Base-by-base conservation (phyloP, 1,140 invertebrate genomes). In the Megathymus violae region DNA sequence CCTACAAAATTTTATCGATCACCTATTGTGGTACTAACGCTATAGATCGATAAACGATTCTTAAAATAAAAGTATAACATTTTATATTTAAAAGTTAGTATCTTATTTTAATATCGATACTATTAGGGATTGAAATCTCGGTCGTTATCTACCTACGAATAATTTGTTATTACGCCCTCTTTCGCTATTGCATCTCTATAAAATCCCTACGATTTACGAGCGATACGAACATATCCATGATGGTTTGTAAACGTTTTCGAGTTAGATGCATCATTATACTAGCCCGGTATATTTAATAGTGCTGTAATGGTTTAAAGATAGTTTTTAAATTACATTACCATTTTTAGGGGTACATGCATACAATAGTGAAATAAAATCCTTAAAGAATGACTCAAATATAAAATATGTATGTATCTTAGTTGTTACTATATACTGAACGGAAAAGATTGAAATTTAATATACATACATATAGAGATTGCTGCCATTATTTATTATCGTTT, bases 151-250 rank as follows among this genome's bases (percentile, higher is more conserved):
- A 58, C 22, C 54, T 46, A 58, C 54, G 54, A 69, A 58, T 61
- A 64, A 76, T 79, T 70, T 80, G 67, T 72, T 80, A 69, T 78
- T 71, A 64, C 74, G 74, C 61, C 74, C 81, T 69, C 81, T 74
- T 82, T 76, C 71, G 60, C 64, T 63, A 56, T 50, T 38, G 65
- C 64, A 58, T 64, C 69, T 67, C 56, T 19, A 66, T 69, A 72
- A 74, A 77, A 67, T 75, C 74, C 68, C 34, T 67, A 41, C 60
- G 67, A 80, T 80, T 80, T 82, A 80, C 61, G 58, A 70, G 17
- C 71, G 59, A 50, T 44, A 58, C 47, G 47, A 78, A 67, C 62
- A 47, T 46, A 64, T 64, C 31, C 63, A 25, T 59, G 47, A 59
- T 56, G 58, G 46, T 67, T 59, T 65, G 48, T 62, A 50, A 62